Percentiles rank a stretch among this genome's conserved stretches.
Evolutionary conservation across 2,113 vertebrate species (phyloP).

Genomic region (Albula glossodonta): DNA sequence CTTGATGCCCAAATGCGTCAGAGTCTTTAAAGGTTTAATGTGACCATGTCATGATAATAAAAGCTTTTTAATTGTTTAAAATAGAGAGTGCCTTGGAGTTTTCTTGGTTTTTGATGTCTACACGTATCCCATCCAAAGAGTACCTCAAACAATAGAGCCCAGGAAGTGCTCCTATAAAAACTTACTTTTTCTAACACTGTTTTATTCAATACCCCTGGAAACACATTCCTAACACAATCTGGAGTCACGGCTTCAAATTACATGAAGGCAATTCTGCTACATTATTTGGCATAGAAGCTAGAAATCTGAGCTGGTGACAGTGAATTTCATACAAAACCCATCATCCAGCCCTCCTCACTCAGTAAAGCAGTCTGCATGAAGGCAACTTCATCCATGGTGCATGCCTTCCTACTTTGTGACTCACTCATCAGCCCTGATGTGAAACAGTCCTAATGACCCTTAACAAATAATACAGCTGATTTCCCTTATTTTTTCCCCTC

Average conservation of each 20-base stretch:
- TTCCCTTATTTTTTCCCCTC: neutral
- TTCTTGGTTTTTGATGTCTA: too few relatives aligned
- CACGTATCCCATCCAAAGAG: too few relatives aligned
- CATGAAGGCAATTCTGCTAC: neutral
- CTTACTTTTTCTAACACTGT: neutral
- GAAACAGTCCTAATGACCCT: neutral
- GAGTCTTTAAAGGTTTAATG: too few relatives aligned
- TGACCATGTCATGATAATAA: too few relatives aligned
- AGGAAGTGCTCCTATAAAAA: too few relatives aligned
- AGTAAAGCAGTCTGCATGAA: neutral
- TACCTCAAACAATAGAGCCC: too few relatives aligned
- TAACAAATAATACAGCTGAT: neutral
- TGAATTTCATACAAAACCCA: neutral
- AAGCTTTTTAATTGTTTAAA: too few relatives aligned
- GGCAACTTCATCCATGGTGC: neutral
- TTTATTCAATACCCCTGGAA: neutral
- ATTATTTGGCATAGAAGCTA: conserved; percentile 8
- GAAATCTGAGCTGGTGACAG: neutral
- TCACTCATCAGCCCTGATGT: neutral
- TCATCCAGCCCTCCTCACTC: neutral
- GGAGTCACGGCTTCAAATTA: conserved; percentile 11
- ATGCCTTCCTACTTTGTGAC: neutral
- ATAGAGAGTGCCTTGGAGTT: too few relatives aligned
- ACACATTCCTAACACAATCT: neutral
- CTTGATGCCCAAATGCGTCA: too few relatives aligned